Evolutionary conservation across 2,113 vertebrate species (phyloP), one percentile per base, ranked within the genome.

Genomic region (Erpornis zantholeuca): DNA sequence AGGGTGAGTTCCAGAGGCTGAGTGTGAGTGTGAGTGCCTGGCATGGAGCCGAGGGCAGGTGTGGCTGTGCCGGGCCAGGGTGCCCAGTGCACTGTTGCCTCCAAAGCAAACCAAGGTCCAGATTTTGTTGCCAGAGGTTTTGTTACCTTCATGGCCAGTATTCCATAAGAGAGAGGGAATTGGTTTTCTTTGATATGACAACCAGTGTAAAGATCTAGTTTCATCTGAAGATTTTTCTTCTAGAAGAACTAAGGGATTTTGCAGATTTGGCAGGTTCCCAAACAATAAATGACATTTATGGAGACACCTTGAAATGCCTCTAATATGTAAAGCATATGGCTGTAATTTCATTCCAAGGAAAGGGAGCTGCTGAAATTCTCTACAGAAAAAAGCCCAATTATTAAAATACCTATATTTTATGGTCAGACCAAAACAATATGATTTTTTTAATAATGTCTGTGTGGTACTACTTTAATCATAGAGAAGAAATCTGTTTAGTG

Each of bases 241-340:
- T 50, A 21, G 35, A 93, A 82, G 56, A 82, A 35, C 20, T 56
- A 31, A 81, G 38, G 27, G 47, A 19, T 81, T 94, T 78, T 95
- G 56, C 42, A 53, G 73, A 88, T 95, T 92, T 82, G 88, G 81
- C 78, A 72, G 38, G 23, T 92, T 94, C 87, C 64, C 71, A 88
- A 95, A 77, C 61, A 59, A 12, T 88, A 92, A 95, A 69, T 97
- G 91, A 61, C 95, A 90, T 96, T 96, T 94, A 81, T 91, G 71
- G 78, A 88, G 92, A 83, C 71, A 92, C 92, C 93, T 95, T 94
- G 88, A 92, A 92, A 95, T 0, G 57, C 44, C 20, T 96, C 86
- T 96, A 82, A 92, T 85, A 85, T 96, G 78, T 92, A 87, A 95
- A 95, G 60, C 88, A 82, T 82, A 76, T 75, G 78, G 71, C 81